Evolutionary conservation across 2,888 invertebrate genomes (phyloP), one percentile per base, ranked within the genome.

Genomic region (Lamproptera curius): DNA sequence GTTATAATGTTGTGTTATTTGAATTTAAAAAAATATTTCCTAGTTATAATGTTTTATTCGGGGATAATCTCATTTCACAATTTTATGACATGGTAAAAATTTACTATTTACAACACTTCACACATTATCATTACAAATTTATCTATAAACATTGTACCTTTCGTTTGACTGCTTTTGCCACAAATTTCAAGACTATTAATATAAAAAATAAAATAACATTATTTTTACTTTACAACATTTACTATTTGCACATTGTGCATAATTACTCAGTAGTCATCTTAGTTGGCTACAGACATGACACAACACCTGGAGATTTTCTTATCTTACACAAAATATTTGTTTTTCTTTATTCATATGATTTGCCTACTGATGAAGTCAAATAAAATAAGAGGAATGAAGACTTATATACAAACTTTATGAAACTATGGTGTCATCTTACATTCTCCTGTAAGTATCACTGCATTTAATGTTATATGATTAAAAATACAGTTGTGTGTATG

Each of bases 1-100:
- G 8, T 23, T 23, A 23, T 23, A 23, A n/a, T n/a, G n/a, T n/a
- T n/a, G n/a, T n/a, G n/a, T n/a, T n/a, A n/a, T 20, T 6, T 20
- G 20, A 20, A 20, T 3, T 20, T 6, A 20, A 54, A 55, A 59
- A 38, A 55, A 43, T 47, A 44, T 45, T n/a, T 42, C 52, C 73
- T 75, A 77, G 71, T 76, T 75, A 81, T 81, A 82, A 77, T 79
- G 71, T 79, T 77, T 85, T 79, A 76, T 76, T 83, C 75, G 66
- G n/a, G 70, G 75, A 78, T 86, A 86, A 87, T 87, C 86, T 87
- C 85, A 81, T 84, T 81, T 82, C 76, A 84, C 82, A 83, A 77
- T 72, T 76, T 65, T 72, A 76, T 75, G 80, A 82, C 75, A 77
- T 76, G 74, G 81, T 85, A 83, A 76, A 84, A 84, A 83, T 79